Base-by-base conservation (phyloP, 1,140 invertebrate genomes). In the Steinernema feltiae region DNA sequence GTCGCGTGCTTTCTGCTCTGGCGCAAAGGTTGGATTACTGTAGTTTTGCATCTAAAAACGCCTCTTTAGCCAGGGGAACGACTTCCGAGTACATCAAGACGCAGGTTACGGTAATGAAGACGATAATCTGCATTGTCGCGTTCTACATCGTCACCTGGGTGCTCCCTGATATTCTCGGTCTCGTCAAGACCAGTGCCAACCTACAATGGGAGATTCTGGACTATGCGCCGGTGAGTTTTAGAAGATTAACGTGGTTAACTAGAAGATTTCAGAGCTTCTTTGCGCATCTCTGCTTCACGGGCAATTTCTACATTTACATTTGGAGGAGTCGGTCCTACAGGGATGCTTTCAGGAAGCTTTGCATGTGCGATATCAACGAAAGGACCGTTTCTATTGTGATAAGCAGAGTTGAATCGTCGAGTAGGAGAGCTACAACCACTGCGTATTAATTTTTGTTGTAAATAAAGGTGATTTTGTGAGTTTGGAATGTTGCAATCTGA, bases 221-320 rank as follows among this genome's bases (percentile, higher is more conserved):
- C 15, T 63, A 63, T 27, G 53, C 53, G 3, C 53, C 53, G 24
- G 53, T 63, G 24, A 17, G 53, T 41, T 41, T 41, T 41, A 41
- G 53, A n/a, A 63, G 12, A 63, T n/a, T 21, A 63, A 3, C 53
- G 3, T 15, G 24, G 3, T 15, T 15, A n/a, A 15, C 53, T 12
- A 63, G 7, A 15, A 15, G 24, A 63, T 63, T 63, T 63, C 15
- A 63, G 53, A 63, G 53, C 24, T 63, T 63, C 53, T 63, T 63
- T 21, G 53, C 53, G 15, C 53, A 63, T 27, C 53, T 63, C 12
- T 63, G 53, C 24, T 63, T 63, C 24, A 63, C 53, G 2, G 53
- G 53, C 53, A 63, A 12, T 27, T 63, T 63, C 53, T 63, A 63
- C 53, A 63, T 63, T 63, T 63, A 63, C 53, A 63, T 63, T 15